Evolutionary conservation across 2,888 invertebrate genomes (phyloP).

Genomic region (Quadroppia sp.): DNA sequence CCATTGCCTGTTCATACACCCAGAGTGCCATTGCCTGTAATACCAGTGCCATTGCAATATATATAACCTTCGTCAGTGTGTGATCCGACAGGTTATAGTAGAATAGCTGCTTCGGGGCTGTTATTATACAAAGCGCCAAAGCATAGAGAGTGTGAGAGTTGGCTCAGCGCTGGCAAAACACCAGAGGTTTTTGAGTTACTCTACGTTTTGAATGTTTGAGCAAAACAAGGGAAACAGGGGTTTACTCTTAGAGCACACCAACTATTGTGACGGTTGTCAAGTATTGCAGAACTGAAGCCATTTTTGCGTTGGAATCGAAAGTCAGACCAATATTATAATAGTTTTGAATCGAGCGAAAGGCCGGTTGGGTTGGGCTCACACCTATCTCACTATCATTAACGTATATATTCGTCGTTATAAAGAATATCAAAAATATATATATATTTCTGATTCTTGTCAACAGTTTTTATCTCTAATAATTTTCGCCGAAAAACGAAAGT

Average conservation of each 20-base stretch:
- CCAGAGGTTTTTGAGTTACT: no score
- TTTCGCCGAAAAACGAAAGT: no score
- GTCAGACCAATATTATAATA: not conserved
- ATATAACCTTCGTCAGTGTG: not conserved
- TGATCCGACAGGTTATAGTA: constrained; percentile 11
- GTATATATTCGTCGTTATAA: not conserved
- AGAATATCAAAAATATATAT: no score
- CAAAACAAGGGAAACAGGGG: not conserved
- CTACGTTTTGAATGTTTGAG: not conserved
- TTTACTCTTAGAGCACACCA: not conserved
- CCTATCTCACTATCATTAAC: not conserved
- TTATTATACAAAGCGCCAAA: constrained; percentile 1
- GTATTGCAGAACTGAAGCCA: constrained; percentile 8
- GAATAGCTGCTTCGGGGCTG: not conserved
- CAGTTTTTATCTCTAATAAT: no score
- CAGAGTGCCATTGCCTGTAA: no score
- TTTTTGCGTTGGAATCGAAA: not conserved
- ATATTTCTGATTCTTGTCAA: no score
- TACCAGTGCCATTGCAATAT: not conserved
- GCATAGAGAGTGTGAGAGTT: not conserved
- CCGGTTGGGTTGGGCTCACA: constrained; percentile 7
- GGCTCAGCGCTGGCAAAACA: not conserved
- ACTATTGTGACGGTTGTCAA: constrained; percentile 6
- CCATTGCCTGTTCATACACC: no score
- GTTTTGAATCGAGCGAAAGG: not conserved